A percentile compares a stretch with the other conserved stretches of the same genome.
These are phyloP conservation scores for Eulemur albifrons DNA, from an alignment of 2,797 vertebrate species.

Conservation along the genomic window DNA sequence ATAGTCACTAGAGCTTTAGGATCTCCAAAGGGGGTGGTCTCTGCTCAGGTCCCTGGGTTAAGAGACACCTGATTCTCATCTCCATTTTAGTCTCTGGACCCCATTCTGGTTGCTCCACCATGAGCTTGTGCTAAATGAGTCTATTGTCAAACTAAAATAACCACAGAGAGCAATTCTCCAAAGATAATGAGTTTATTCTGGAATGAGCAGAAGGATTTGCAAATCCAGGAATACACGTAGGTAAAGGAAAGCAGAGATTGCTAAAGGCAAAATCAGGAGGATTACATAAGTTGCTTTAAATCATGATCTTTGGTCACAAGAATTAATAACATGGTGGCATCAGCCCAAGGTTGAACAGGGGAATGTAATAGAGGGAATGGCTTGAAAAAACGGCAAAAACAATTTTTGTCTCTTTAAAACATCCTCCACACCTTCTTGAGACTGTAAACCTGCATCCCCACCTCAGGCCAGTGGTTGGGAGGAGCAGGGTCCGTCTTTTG, in stretches of 20 bases:
- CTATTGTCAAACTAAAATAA: not conserved
- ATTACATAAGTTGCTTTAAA: not conserved
- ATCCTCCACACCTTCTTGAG: too few species aligned
- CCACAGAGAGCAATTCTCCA: not conserved
- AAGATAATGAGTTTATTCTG: not conserved
- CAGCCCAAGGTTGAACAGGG: not conserved
- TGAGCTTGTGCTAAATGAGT: fast-evolving
- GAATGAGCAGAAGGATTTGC: not conserved
- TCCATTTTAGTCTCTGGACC: not conserved
- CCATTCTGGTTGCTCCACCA: too few species aligned
- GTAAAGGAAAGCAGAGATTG: not conserved
- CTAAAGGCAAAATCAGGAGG: not conserved
- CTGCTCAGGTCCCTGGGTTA: not conserved
- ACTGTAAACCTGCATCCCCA: too few species aligned
- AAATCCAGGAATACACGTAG: not conserved
- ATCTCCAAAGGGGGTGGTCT: not conserved
- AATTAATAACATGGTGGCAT: not conserved
- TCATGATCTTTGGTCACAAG: not conserved
- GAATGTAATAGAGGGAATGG: too few species aligned
- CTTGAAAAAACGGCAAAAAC: too few species aligned
- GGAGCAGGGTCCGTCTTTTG: too few species aligned
- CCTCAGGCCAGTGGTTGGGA: too few species aligned
- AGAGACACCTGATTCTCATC: not conserved
- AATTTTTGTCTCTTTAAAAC: too few species aligned
- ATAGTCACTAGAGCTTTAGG: not conserved